Conservation (phyloP, 2,888 invertebrate species). For the Drosophila affinis region DNA sequence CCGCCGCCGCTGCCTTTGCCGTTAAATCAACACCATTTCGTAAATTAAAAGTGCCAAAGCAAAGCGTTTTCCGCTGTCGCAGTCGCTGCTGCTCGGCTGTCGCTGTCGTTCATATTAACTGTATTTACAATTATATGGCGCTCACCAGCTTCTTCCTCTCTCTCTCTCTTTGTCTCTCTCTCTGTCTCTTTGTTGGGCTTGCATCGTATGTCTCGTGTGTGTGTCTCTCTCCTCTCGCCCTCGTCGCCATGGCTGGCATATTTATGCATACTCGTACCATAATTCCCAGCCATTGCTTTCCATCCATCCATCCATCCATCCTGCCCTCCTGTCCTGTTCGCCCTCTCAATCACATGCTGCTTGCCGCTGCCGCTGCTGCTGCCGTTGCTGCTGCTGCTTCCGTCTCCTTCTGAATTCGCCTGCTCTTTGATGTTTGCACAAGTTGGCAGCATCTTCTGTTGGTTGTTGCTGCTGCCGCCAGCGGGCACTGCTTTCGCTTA, state of each 20-base stretch:
- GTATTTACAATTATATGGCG: conserved; percentile 72
- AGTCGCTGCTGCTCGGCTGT: background rate
- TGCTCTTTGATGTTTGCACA: conserved; percentile 78
- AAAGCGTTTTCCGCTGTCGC: conserved; percentile 40
- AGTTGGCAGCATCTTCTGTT: conserved; percentile 51
- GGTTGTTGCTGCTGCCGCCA: background rate
- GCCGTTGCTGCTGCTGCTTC: background rate
- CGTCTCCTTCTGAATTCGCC: conserved; percentile 24
- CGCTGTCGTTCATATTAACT: conserved; percentile 65
- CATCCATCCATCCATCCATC: background rate
- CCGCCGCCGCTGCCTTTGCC: conserved; percentile 46
- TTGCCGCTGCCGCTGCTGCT: background rate
- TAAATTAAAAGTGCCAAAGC: conserved; percentile 80
- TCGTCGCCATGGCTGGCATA: conserved; percentile 35
- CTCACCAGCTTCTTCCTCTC: conserved; percentile 31
- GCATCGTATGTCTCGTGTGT: background rate
- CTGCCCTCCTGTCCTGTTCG: conserved; percentile 19
- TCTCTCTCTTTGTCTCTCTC: conserved; percentile 17
- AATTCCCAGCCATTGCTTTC: background rate
- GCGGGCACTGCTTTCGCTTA: conserved; percentile 44
- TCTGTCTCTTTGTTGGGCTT: conserved; percentile 18
- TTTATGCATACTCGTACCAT: conserved; percentile 21
- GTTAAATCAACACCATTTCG: conserved; percentile 82
- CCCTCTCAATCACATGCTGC: conserved; percentile 1
- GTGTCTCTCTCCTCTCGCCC: conserved; percentile 14